phyloP scores from a whole-genome alignment of 2,797 vertebrate species.

The Tragelaphus eurycerus region DNA sequence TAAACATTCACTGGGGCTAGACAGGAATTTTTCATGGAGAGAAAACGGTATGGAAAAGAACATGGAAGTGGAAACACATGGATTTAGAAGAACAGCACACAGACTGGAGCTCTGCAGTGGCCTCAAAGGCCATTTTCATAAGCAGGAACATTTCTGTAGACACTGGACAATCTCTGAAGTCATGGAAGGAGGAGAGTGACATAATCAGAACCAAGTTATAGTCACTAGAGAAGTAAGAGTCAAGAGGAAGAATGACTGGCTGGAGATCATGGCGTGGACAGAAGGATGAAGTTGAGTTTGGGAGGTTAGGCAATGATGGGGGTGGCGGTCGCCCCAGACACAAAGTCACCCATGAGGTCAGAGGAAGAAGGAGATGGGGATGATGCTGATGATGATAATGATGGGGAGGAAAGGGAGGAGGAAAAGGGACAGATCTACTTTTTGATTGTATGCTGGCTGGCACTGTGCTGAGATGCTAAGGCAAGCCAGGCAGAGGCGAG shows the following conservation, averaged over 20 bases:
- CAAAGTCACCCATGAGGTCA: neutral
- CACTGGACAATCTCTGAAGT: neutral
- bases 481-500: neutral
- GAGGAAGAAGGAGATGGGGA: neutral
- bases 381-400: neutral
- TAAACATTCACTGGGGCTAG: neutral
- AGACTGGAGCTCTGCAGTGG: neutral
- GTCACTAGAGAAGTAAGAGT: neutral
- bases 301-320: neutral
- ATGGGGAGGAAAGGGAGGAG: neutral
- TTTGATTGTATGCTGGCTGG: neutral
- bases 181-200: neutral
- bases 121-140: neutral
- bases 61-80: neutral
- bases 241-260: neutral
- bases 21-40: neutral
- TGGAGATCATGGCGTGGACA: neutral
- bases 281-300: neutral
- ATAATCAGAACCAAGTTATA: accelerated
- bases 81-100: neutral
- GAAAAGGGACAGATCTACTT: neutral
- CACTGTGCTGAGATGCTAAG: neutral
- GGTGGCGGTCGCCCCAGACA: accelerated
- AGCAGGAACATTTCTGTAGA: neutral
- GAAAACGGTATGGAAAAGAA: neutral